Evolutionary conservation across 2,888 invertebrate genomes (phyloP).

Genomic region (Piscicola geometra): DNA sequence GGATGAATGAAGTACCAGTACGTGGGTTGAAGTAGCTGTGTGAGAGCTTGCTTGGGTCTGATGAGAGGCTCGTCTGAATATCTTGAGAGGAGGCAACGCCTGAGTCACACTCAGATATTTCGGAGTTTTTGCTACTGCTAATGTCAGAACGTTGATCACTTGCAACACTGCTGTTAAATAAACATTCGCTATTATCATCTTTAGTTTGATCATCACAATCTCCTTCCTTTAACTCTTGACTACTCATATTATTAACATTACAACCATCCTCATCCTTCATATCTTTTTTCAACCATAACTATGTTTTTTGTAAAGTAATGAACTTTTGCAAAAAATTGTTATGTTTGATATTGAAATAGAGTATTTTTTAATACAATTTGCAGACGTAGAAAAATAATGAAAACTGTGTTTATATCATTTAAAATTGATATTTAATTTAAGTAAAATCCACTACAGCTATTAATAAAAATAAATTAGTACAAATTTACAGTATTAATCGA

Average conservation of each 20-base stretch:
- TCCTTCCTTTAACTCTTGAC: conserved; percentile 13
- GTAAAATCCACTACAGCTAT: conserved; percentile 8
- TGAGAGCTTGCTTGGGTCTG: conserved; percentile 1
- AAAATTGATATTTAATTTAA: background rate
- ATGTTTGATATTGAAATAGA: background rate
- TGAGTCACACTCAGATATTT: conserved; percentile 1
- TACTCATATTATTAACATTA: conserved; percentile 1
- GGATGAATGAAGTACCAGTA: conserved; percentile 33
- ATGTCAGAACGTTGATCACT: conserved; percentile 16
- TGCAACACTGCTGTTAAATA: conserved; percentile 6
- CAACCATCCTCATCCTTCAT: conserved; percentile 1
- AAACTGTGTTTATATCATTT: background rate
- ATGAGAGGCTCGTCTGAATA: background rate
- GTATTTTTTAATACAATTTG: background rate
- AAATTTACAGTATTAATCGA: conserved; percentile 1
- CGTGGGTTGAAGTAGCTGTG: conserved; percentile 34
- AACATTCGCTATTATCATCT: conserved; percentile 14
- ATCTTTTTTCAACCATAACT: conserved; percentile 5
- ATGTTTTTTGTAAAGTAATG: background rate
- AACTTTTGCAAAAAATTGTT: background rate
- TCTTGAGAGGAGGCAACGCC: conserved; percentile 1
- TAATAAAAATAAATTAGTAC: conserved; percentile 2
- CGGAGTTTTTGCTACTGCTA: conserved; percentile 14
- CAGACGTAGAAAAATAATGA: background rate
- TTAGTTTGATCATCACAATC: conserved; percentile 9